Evolutionary conservation across 2,113 vertebrate genomes (phyloP).

Genomic region (Heterotilapia buettikoferi): DNA sequence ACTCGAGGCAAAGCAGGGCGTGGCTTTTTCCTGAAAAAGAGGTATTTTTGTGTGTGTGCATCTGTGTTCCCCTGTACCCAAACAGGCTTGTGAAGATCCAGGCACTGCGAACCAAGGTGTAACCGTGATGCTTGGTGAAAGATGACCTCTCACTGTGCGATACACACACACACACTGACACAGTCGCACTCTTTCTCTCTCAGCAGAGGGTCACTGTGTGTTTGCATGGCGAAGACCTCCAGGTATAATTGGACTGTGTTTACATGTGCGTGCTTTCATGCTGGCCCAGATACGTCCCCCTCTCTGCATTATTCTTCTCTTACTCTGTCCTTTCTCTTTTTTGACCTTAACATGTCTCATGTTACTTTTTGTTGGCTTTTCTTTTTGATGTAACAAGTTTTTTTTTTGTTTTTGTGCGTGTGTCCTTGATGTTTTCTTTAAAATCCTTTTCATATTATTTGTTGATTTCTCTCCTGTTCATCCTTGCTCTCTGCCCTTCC

Average conservation of each 20-base stretch:
- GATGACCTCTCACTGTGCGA: conserved; percentile 35
- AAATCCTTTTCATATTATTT: not conserved
- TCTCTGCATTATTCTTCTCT: not conserved
- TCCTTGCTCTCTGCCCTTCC: not conserved
- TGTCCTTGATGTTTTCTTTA: not conserved
- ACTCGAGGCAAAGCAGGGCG: conserved; percentile 9
- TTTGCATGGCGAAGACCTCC: conserved; percentile 32
- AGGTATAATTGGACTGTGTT: conserved; percentile 30
- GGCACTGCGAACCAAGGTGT: conserved; percentile 24
- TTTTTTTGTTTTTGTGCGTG: not conserved
- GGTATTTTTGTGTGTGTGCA: not conserved
- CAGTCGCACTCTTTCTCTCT: not conserved
- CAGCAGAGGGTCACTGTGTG: conserved; percentile 10
- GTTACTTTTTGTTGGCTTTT: not conserved
- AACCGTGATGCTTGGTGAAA: conserved; percentile 42
- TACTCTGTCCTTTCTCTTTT: not conserved
- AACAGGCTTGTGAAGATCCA: conserved; percentile 6
- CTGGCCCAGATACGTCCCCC: conserved; percentile 42
- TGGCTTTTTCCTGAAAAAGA: not conserved
- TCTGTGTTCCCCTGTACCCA: not conserved
- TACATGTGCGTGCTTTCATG: not conserved
- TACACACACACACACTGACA: not conserved
- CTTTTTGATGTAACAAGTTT: not conserved
- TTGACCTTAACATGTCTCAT: conserved; percentile 8
- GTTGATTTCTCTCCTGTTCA: not conserved